Base-by-base conservation (phyloP, 2,113 vertebrate genomes). In the Callithrix jacchus region DNA sequence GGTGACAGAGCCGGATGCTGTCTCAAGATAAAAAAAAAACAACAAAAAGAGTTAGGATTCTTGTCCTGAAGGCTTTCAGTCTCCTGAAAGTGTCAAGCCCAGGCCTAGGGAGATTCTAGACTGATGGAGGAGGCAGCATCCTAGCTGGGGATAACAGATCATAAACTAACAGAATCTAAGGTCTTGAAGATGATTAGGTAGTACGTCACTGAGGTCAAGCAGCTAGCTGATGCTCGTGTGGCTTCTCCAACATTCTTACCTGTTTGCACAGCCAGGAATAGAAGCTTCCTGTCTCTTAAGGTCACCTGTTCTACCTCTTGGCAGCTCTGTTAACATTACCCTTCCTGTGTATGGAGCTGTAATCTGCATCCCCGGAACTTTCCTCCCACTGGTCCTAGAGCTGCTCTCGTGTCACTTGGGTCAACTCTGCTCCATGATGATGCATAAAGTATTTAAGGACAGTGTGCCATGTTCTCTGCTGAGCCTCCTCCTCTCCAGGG, bases 201-300 rank as follows among this genome's bases (percentile, higher is more conserved):
- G 40, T 2, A 4, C 6, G 3, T 52, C 47, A 74, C 66, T 66
- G 80, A 37, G 14, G 35, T 27, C 52, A 37, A 37, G 61, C n/a
- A 0, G 14, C 56, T 20, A 14, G 58, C 73, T 35, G 77, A 37
- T 7, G 73, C 25, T 30, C 0, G 0, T 32, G 52, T 3, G 18
- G 64, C 71, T 70, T 76, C 27, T 37, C 0, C 23, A n/a, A 61
- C 54, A 5, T 49, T 49, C 37, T 83, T n/a, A 10, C 20, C 23
- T 49, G 6, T 85, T 30, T 11, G 37, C 45, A 25, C 16, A 10
- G 2, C 11, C 25, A 4, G 27, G 27, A 47, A 4, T 4, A 27
- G 80, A 52, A 37, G 35, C 54, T 47, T 7, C 0, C 32, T 21
- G 2, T 70, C 49, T 77, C 79, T 37, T 30, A 8, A 10, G 45